Conservation (phyloP, 1,140 invertebrate genomes). For the Apocrypta bakeri region DNA sequence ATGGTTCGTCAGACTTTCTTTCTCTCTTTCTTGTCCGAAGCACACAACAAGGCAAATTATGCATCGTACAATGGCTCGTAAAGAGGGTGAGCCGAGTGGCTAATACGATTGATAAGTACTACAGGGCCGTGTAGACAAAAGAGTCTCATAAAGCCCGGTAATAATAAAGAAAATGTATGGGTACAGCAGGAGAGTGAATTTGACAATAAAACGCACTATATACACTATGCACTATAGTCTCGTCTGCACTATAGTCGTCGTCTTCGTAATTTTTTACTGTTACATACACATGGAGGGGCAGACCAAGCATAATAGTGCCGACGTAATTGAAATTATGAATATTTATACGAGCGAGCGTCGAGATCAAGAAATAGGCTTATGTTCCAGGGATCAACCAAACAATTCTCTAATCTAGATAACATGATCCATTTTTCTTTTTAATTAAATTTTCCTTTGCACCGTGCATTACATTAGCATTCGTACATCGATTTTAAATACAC, state of each 20-base stretch:
- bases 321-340: conserved; percentile 21
- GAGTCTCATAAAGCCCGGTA: conserved; percentile 10
- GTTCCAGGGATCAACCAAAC: background rate
- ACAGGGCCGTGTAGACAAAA: conserved; percentile 1
- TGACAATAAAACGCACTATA: conserved; percentile 9
- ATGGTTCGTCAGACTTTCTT: background rate
- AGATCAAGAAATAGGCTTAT: background rate
- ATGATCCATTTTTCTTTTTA: background rate
- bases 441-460: conserved; percentile 4
- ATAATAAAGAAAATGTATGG: background rate
- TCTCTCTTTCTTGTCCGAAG: background rate
- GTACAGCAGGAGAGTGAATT: background rate
- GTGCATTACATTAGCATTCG: background rate
- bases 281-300: background rate
- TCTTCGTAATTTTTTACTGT: conserved; percentile 17
- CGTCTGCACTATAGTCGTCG: too few relatives aligned
- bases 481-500: background rate
- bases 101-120: conserved; percentile 30
- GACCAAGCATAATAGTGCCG: background rate
- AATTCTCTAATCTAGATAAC: background rate
- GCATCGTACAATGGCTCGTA: conserved; percentile 7
- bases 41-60: conserved; percentile 1
- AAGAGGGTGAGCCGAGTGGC: background rate
- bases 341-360: conserved; percentile 6
- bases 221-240: too few relatives aligned